These are phyloP conservation scores for Xenotilapia flavipinnis DNA, from an alignment of 2,113 vertebrate genomes.

Conservation along the genomic window DNA sequence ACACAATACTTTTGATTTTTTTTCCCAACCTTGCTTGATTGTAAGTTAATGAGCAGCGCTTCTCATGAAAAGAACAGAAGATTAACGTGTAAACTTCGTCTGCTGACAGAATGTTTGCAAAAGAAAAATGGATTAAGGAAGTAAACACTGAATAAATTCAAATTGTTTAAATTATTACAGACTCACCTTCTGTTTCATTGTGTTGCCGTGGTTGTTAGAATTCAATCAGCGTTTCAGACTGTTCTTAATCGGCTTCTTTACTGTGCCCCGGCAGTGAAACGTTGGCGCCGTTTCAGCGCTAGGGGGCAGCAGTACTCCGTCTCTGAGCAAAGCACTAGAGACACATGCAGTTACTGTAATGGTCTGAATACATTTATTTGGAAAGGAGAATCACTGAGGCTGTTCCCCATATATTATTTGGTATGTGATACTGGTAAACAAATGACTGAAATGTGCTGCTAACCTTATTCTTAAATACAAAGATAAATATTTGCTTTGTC, in stretches of 20 bases:
- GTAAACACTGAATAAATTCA: conserved; percentile 45
- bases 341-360: background rate
- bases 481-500: background rate
- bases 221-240: background rate
- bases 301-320: conserved; percentile 47
- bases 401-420: background rate
- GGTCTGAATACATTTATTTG: background rate
- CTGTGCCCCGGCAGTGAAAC: background rate
- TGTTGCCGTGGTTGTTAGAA: background rate
- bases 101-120: conserved; percentile 71
- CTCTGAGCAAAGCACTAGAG: background rate
- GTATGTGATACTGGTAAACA: background rate
- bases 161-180: conserved; percentile 43
- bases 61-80: conserved; percentile 45
- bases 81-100: conserved; percentile 57
- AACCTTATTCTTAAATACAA: background rate
- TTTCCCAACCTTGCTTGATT: conserved; percentile 41
- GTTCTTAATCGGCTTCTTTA: background rate
- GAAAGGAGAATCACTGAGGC: background rate
- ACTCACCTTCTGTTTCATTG: background rate
- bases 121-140: conserved; percentile 39
- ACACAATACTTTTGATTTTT: background rate
- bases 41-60: conserved; percentile 51
- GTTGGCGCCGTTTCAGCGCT: background rate
- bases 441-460: background rate